These are phyloP conservation scores for Phyllotis vaccarum DNA, from an alignment of 2,797 vertebrate species.

Conservation along the genomic window DNA sequence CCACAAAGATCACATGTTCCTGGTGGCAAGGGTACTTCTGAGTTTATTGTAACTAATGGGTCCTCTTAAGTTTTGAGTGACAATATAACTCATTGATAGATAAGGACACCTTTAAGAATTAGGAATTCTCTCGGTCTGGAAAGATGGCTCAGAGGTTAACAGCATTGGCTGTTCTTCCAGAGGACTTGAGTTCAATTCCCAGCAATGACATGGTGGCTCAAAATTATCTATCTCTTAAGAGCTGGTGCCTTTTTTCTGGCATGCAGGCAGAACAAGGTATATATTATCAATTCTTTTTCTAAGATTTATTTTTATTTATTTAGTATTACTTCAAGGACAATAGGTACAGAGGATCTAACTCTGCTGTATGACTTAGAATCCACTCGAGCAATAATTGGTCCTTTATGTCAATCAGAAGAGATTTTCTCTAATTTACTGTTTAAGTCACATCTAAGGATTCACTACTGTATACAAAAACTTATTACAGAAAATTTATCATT, in stretches of 20 bases:
- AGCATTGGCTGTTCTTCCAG: too few species aligned
- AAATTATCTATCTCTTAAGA: too few species aligned
- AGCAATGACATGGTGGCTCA: too few species aligned
- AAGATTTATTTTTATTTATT: too few species aligned
- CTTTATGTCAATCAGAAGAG: background rate
- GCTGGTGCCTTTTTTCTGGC: too few species aligned
- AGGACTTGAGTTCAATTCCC: too few species aligned
- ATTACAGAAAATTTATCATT: slow-evolving; percentile 12
- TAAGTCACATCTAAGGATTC: background rate
- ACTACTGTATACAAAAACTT: background rate
- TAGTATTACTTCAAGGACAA: background rate
- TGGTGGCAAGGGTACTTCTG: background rate
- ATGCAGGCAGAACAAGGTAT: too few species aligned
- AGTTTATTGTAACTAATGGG: background rate
- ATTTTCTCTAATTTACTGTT: background rate
- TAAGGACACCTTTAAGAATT: background rate
- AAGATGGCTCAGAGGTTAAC: too few species aligned
- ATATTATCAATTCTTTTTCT: too few species aligned
- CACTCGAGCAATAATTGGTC: background rate
- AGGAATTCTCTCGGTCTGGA: background rate
- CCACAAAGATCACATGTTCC: background rate
- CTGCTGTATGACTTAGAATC: background rate
- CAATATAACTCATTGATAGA: background rate
- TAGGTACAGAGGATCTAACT: background rate
- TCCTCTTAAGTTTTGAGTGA: background rate